Base-by-base conservation (phyloP, 2,888 invertebrate genomes). In the Leuctra nigra region DNA sequence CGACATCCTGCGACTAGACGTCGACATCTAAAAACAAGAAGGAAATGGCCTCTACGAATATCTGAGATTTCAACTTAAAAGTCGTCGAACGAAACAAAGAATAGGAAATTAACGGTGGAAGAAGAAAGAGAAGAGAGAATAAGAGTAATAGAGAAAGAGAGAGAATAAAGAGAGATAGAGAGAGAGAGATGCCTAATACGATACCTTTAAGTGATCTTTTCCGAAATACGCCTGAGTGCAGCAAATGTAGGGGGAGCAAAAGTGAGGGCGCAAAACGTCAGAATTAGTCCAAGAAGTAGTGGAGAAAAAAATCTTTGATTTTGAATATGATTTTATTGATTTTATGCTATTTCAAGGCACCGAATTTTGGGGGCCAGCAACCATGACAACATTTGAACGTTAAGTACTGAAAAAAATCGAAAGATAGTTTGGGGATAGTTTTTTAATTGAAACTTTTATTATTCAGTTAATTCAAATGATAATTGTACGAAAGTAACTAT, bases 151-250 rank as follows among this genome's bases (percentile, higher is more conserved):
- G 53, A 25, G 38, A 52, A 41, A 55, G 29, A 55, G 56, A 55
- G 58, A 55, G 48, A 57, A 60, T 41, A 48, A 39, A 55, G 48
- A 58, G 48, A 56, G 56, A 56, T 56, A 55, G 48, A 61, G 44
- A 58, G 54, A 59, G 54, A 60, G 58, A 59, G 61, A 61, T 63
- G 63, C 63, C 62, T 61, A 84, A 88, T 89, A 89, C 89, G 84
- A 88, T 89, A 89, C 89, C 90, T 90, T 89, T 89, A 86, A 89
- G 88, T 84, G 89, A 90, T 87, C 89, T 87, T 89, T 90, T 90
- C 88, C 90, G 89, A 89, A 89, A 90, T 85, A 90, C 88, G 85
- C 90, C 89, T 90, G 78, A 61, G 66, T 65, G 64, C 67, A 67
- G 68, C 68, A 67, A 59, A 47, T 47, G n/a, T 24, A 63, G 62